A percentile compares a stretch with the other conserved stretches of the same genome.
Conservation (phyloP, 2,888 invertebrate genomes). For the Synanthedon andrenaeformis region DNA sequence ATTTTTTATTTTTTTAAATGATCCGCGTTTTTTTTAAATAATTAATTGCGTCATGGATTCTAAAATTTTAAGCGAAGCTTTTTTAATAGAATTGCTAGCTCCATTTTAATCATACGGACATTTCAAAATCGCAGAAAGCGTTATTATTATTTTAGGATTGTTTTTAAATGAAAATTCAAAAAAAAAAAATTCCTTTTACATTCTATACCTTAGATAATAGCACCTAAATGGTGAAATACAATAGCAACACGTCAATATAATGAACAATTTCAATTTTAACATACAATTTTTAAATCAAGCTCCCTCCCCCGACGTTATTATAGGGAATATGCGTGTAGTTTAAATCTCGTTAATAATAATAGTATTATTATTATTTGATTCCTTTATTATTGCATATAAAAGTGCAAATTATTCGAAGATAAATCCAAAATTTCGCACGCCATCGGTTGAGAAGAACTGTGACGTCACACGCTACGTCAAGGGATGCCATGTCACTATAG, state of each 20-base stretch:
- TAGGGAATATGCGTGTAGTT: not conserved
- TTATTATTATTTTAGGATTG: not conserved
- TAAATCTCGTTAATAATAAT: too few species aligned
- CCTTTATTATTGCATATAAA: too few species aligned
- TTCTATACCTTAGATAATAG: constrained; percentile 49
- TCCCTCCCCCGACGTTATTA: constrained; percentile 5
- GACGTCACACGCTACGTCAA: too few species aligned
- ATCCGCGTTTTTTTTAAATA: not conserved
- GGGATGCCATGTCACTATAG: too few species aligned
- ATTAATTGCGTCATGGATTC: not conserved
- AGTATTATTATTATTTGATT: too few species aligned
- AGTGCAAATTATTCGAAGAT: too few species aligned
- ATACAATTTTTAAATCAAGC: constrained; percentile 5
- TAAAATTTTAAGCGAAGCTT: not conserved
- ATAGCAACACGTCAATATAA: constrained; percentile 30
- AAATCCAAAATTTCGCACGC: too few species aligned
- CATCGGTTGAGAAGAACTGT: too few species aligned
- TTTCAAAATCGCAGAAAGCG: not conserved
- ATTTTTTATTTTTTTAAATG: not conserved
- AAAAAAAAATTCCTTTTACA: not conserved
- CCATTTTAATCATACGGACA: not conserved
- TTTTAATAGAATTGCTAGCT: not conserved
- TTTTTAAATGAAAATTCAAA: not conserved
- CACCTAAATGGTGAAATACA: constrained; percentile 53
- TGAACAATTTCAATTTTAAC: constrained; percentile 14